A percentile compares a stretch with the other conserved stretches of the same genome.
Conservation (phyloP, 2,888 invertebrate genomes). For the Trichopoda pennipes region DNA sequence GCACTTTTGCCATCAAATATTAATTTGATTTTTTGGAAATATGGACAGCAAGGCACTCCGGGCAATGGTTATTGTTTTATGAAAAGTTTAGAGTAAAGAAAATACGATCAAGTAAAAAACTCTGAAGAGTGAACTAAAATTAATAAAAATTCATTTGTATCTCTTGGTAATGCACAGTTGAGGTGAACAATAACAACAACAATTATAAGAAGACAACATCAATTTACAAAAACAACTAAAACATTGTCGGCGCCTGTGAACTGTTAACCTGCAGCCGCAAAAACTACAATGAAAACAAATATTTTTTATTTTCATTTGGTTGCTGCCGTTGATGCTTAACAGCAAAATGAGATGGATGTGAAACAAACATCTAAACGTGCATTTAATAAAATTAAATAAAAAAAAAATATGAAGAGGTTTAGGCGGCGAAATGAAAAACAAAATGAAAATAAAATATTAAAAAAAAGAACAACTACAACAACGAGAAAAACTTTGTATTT, state of each 20-base stretch:
- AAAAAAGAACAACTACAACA: background rate
- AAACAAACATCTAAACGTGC: constrained; percentile 52
- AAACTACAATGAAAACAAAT: constrained; percentile 17
- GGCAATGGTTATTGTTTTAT: background rate
- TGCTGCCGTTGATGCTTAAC: constrained; percentile 46
- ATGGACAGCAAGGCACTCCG: too few relatives aligned
- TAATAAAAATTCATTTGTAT: constrained; percentile 27
- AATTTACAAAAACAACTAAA: constrained; percentile 37
- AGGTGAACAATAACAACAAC: constrained; percentile 32
- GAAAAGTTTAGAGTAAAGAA: constrained; percentile 22
- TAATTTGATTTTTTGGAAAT: too few relatives aligned
- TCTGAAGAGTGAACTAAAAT: constrained; percentile 34
- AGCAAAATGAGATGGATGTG: constrained; percentile 45
- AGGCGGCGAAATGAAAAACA: constrained; percentile 55
- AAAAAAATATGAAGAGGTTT: constrained; percentile 50
- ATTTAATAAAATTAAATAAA: constrained; percentile 57
- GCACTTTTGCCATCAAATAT: too few relatives aligned
- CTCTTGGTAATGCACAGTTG: constrained; percentile 15
- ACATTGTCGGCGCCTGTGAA: constrained; percentile 66
- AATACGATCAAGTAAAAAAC: constrained; percentile 25
- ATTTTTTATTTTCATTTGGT: constrained; percentile 1
- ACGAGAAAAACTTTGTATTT: constrained; percentile 9
- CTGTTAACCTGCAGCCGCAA: constrained; percentile 63
- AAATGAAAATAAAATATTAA: background rate
- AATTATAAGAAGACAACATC: background rate